Conservation (phyloP, 2,888 invertebrate species). For the Cephus nigrinus region DNA sequence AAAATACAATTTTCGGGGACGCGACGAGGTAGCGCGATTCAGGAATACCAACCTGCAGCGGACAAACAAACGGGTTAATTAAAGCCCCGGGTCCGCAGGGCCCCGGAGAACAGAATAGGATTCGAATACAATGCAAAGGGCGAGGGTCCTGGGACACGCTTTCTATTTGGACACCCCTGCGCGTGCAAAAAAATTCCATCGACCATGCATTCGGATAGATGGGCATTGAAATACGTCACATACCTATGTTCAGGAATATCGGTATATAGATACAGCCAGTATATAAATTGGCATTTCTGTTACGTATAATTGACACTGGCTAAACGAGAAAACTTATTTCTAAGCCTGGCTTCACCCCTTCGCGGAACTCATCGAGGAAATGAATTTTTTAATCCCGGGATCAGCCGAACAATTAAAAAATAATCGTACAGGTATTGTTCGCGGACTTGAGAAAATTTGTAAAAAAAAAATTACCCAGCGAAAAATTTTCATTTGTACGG, state of each 20-base stretch:
- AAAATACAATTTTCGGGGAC: constrained; percentile 3
- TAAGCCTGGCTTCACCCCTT: background rate
- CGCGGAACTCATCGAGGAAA: background rate
- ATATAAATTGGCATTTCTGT: background rate
- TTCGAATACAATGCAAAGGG: constrained; percentile 22
- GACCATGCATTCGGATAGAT: background rate
- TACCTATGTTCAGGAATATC: background rate
- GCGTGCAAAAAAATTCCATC: constrained; percentile 13
- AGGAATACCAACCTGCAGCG: constrained; percentile 28
- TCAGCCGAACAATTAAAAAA: background rate
- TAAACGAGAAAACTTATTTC: background rate
- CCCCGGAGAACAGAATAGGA: constrained; percentile 19
- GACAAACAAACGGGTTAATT: constrained; percentile 49
- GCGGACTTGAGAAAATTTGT: background rate
- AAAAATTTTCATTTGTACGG: background rate
- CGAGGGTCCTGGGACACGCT: constrained; percentile 25
- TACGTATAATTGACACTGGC: background rate
- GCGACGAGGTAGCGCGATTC: constrained; percentile 17
- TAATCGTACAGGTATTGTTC: background rate
- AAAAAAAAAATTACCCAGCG: background rate
- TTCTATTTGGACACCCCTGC: constrained; percentile 26
- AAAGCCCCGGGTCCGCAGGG: constrained; percentile 29
- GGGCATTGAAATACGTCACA: background rate
- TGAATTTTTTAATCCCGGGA: background rate
- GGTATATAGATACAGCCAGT: background rate